Evolutionary conservation across 2,113 vertebrate genomes (phyloP).

Genomic region (Gadus chalcogrammus): DNA sequence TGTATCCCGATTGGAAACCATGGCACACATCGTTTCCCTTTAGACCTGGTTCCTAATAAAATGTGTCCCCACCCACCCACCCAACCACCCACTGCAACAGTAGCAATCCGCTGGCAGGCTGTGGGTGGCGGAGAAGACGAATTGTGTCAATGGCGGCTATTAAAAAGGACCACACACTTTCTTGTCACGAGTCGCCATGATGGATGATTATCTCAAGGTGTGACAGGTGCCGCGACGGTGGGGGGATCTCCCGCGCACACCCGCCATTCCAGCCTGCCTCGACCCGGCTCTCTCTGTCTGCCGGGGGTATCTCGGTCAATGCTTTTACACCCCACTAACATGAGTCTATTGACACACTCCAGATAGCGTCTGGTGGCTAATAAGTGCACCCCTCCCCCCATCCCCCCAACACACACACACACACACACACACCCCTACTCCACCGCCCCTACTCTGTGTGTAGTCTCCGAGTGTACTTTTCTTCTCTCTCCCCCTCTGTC

Average conservation of each 20-base stretch:
- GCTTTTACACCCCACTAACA: slow-evolving; percentile 79
- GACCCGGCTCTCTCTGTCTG: slow-evolving; percentile 46
- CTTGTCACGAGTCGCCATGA: slow-evolving; percentile 85
- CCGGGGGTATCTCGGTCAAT: slow-evolving; percentile 71
- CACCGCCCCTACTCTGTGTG: too few species aligned
- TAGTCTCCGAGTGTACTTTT: too few species aligned
- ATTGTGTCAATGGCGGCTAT: slow-evolving; percentile 92
- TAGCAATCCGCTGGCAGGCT: slow-evolving; percentile 79
- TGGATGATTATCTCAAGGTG: slow-evolving; percentile 94
- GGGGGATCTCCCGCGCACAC: slow-evolving; percentile 41
- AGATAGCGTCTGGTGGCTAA: slow-evolving; percentile 86
- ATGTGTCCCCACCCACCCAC: slow-evolving; percentile 34
- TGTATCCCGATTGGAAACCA: slow-evolving; percentile 18
- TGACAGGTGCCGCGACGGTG: slow-evolving; percentile 84
- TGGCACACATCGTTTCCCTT: slow-evolving; percentile 49
- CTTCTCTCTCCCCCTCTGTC: too few species aligned
- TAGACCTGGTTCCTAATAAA: slow-evolving; percentile 61
- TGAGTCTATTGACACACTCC: slow-evolving; percentile 84
- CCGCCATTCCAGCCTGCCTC: slow-evolving; percentile 15
- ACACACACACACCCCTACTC: slow-evolving; percentile 48
- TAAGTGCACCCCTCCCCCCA: slow-evolving; percentile 77
- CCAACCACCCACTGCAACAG: slow-evolving; percentile 55
- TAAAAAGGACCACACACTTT: slow-evolving; percentile 93
- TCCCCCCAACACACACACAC: too few species aligned
- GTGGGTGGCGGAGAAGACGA: slow-evolving; percentile 89